A percentile compares a stretch with the other conserved stretches of the same genome.
Evolutionary conservation across 2,888 invertebrate genomes (phyloP).

Genomic region (Epinotia demarniana): DNA sequence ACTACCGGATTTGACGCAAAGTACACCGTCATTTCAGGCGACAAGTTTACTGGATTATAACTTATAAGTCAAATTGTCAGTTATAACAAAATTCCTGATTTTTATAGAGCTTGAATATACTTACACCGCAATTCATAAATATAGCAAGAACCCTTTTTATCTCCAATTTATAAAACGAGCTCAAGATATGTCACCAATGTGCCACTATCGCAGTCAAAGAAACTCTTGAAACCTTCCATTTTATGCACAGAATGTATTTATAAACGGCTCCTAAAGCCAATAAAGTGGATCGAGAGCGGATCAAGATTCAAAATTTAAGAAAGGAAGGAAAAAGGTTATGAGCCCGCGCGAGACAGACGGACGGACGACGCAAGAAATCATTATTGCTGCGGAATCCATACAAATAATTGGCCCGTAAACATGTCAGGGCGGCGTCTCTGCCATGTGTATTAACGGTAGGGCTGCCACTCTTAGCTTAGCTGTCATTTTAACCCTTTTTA

Average conservation of each 20-base stretch:
- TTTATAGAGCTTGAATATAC: too few relatives aligned
- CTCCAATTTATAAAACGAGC: neutral
- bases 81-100: too few relatives aligned
- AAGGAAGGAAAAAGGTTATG: slow-evolving; percentile 66
- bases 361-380: slow-evolving; percentile 79
- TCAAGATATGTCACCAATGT: neutral
- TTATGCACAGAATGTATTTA: slow-evolving; percentile 22
- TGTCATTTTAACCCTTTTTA: neutral
- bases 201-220: neutral
- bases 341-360: slow-evolving; percentile 60
- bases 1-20: too few relatives aligned
- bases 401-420: slow-evolving; percentile 86
- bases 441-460: slow-evolving; percentile 81
- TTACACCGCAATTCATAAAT: neutral
- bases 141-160: neutral
- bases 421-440: slow-evolving; percentile 83
- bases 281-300: slow-evolving; percentile 57
- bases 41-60: too few relatives aligned
- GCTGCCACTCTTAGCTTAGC: slow-evolving; percentile 55
- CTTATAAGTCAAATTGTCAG: too few relatives aligned
- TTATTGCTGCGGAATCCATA: slow-evolving; percentile 83
- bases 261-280: slow-evolving; percentile 20
- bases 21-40: too few relatives aligned
- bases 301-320: slow-evolving; percentile 70
- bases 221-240: slow-evolving; percentile 10